Percentiles rank a stretch among this genome's conserved stretches.
Evolutionary conservation across 2,113 vertebrate genomes (phyloP).

Genomic region (Dolichotis patagonum): DNA sequence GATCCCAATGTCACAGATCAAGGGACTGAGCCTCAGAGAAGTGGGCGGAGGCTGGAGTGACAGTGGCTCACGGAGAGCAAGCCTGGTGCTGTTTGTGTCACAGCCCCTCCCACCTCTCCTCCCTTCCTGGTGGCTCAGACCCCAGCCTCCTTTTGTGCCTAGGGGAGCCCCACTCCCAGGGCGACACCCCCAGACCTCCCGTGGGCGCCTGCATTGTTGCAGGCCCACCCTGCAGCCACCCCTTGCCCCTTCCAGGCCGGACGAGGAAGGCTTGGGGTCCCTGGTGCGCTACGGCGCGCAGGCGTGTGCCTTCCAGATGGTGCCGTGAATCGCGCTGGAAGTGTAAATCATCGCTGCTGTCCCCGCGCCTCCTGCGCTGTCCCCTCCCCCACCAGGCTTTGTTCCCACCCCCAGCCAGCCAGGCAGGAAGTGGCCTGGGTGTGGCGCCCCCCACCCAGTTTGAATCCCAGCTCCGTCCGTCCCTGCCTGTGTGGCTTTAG

Average conservation of each 20-base stretch:
- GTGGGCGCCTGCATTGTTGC: not conserved
- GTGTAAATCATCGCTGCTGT: constrained; percentile 76
- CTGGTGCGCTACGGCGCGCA: not conserved
- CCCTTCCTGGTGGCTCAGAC: not conserved
- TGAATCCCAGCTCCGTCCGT: not conserved
- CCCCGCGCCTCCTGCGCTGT: constrained; percentile 23
- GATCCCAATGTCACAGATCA: not conserved
- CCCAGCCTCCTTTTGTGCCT: not conserved
- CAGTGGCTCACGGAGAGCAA: not conserved
- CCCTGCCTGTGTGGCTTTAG: not conserved
- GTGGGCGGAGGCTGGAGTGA: not conserved
- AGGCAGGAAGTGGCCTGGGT: not conserved
- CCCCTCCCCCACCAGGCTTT: constrained; percentile 1
- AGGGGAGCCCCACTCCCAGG: too few species aligned
- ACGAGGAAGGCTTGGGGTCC: constrained; percentile 42
- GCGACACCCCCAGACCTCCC: not conserved
- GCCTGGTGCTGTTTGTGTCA: fast-evolving
- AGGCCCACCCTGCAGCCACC: not conserved
- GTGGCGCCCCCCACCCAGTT: not conserved
- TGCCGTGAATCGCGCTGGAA: constrained; percentile 63
- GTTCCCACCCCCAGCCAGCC: not conserved
- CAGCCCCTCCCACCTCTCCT: not conserved
- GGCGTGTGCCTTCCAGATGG: constrained; percentile 78
- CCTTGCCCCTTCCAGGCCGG: constrained; percentile 43
- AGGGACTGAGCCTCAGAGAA: not conserved